Evolutionary conservation across 2,113 vertebrate species (phyloP).

Genomic region (Sardina pilchardus): DNA sequence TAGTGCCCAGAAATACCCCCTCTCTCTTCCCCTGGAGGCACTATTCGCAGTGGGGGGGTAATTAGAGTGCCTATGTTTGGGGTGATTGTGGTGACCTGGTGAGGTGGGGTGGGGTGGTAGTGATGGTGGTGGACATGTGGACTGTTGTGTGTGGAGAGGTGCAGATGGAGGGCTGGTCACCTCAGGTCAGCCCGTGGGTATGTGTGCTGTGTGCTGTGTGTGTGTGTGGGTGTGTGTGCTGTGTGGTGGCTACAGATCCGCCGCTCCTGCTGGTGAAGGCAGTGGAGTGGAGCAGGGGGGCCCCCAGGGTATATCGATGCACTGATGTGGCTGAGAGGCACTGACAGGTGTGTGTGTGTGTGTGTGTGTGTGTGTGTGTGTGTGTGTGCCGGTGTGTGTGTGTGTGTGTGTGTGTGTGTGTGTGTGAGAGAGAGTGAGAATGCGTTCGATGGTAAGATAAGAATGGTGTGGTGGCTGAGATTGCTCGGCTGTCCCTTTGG

Average conservation of each 20-base stretch:
- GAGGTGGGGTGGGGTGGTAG: not conserved
- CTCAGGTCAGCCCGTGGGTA: not conserved
- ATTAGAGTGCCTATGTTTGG: not conserved
- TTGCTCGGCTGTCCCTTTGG: not conserved
- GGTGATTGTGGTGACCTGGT: not conserved
- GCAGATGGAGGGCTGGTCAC: not conserved
- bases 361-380: slow-evolving; percentile 15
- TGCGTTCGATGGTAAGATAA: not conserved
- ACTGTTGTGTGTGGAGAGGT: not conserved
- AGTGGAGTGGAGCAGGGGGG: not conserved
- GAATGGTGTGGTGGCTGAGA: not conserved
- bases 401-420: not conserved
- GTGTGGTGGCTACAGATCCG: too few relatives aligned
- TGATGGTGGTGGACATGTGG: not conserved
- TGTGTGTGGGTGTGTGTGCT: too few relatives aligned
- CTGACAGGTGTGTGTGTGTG: not conserved
- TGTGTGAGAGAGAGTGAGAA: not conserved
- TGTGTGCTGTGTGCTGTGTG: too few relatives aligned
- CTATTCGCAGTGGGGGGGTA: not conserved
- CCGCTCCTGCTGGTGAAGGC: not conserved
- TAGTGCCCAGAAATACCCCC: not conserved
- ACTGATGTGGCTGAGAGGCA: not conserved
- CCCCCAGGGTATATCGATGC: not conserved
- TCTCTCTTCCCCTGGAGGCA: not conserved
- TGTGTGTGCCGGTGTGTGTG: slow-evolving; percentile 5